Evolutionary conservation across 2,888 invertebrate species (phyloP).

Genomic region (Eledona agricola): DNA sequence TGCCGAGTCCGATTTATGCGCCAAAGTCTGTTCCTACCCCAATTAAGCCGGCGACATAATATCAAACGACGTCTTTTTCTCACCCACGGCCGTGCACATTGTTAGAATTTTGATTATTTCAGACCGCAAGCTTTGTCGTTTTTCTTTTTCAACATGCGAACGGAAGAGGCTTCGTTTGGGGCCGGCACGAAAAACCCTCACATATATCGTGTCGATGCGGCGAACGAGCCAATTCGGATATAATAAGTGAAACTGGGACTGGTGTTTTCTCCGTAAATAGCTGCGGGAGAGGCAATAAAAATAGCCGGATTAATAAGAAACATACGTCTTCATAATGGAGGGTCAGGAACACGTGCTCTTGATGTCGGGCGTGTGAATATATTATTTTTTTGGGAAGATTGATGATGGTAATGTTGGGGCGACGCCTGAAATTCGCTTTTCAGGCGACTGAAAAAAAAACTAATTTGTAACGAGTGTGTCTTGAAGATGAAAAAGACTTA

Average conservation of each 20-base stretch:
- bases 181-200: slow-evolving; percentile 20
- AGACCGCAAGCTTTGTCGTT: neutral
- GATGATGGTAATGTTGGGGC: slow-evolving; percentile 50
- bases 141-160: slow-evolving; percentile 2
- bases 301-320: slow-evolving; percentile 41
- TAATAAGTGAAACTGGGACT: slow-evolving; percentile 17
- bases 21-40: slow-evolving; percentile 36
- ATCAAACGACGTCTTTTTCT: slow-evolving; percentile 28
- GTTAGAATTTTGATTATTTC: too few relatives aligned
- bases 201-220: slow-evolving; percentile 18
- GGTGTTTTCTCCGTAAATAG: slow-evolving; percentile 30
- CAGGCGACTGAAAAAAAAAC: slow-evolving; percentile 5
- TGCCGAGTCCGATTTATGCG: slow-evolving; percentile 40
- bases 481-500: slow-evolving; percentile 27
- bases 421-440: slow-evolving; percentile 49
- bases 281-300: slow-evolving; percentile 31
- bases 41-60: slow-evolving; percentile 30
- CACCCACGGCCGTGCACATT: neutral
- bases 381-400: slow-evolving; percentile 51
- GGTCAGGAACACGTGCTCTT: slow-evolving; percentile 42
- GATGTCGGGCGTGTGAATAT: slow-evolving; percentile 48
- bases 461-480: slow-evolving; percentile 6
- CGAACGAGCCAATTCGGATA: slow-evolving; percentile 23
- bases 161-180: slow-evolving; percentile 18
- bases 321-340: slow-evolving; percentile 41